Base-by-base conservation (phyloP, 2,113 vertebrate genomes). In the Choloepus hoffmanni region DNA sequence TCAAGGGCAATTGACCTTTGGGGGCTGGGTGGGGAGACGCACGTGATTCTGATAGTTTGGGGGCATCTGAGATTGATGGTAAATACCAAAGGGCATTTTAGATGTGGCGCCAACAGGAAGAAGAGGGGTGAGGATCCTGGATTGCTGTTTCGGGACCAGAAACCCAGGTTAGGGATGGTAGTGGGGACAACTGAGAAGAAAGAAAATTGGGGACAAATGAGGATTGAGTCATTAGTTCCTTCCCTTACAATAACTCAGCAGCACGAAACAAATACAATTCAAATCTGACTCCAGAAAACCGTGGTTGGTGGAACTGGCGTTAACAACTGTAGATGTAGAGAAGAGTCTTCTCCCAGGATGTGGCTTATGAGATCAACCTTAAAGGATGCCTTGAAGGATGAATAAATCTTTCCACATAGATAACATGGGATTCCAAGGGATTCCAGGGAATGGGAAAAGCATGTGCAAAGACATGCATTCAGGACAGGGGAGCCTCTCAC, bases 361-460 rank as follows among this genome's bases (percentile, higher is more conserved):
- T 55, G 63, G 28, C n/a, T 0, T 19, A 23, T 33, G 50, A 55
- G 6, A 4, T 53, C 33, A 65, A 72, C 83, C 28, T 55, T 28
- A 23, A 24, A 74, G 67, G 73, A 48, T 1, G 78, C 77, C 28
- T 28, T 28, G 28, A 24, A 74, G 74, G 73, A 48, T 1, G 24
- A 76, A 26, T 12, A 19, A 72, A 58, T 8, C 15, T 63, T 74
- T 50, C 63, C 81, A 30, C 65, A 43, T 62, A n/a, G n/a, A n/a
- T n/a, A n/a, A n/a, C n/a, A 12, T 5, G 1, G 24, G 40, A 84
- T n/a, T 7, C 4, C 6, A 13, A 18, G n/a, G 63, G 13, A 0
- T 53, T 50, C 23, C 36, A 53, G 33, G n/a, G 86, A 18, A 23
- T 1, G 26, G 28, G 43, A 14, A 45, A 1, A 70, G 83, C 21